phyloP scores from a whole-genome alignment of 2,888 invertebrate species.

The Liopterus haemorrhoidalis region DNA sequence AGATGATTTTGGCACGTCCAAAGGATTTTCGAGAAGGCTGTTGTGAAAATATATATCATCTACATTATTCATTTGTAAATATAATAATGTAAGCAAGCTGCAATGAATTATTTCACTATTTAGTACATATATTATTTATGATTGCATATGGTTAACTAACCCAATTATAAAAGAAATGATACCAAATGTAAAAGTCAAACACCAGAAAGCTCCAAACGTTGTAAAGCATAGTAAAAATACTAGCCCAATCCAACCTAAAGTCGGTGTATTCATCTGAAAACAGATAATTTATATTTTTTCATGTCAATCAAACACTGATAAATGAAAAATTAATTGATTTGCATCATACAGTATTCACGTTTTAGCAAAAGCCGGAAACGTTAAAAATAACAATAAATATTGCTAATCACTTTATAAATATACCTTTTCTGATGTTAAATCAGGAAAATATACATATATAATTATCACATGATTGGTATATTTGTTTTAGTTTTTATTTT shows the following conservation, averaged over 20 bases:
- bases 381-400: too few relatives aligned
- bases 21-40: slow-evolving; percentile 42
- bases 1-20: slow-evolving; percentile 40
- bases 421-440: slow-evolving; percentile 12
- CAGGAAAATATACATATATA: slow-evolving; percentile 6
- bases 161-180: slow-evolving; percentile 42
- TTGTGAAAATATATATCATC: slow-evolving; percentile 39
- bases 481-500: slow-evolving; percentile 14
- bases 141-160: slow-evolving; percentile 34
- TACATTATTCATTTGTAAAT: slow-evolving; percentile 43
- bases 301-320: background rate
- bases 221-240: slow-evolving; percentile 43
- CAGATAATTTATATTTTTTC: background rate
- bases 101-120: slow-evolving; percentile 26
- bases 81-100: slow-evolving; percentile 42
- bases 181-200: slow-evolving; percentile 39
- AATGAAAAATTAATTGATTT: background rate
- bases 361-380: too few relatives aligned
- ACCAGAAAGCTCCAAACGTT: slow-evolving; percentile 45
- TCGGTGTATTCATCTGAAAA: slow-evolving; percentile 20
- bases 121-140: slow-evolving; percentile 1
- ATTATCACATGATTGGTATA: slow-evolving; percentile 18
- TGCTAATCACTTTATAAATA: too few relatives aligned
- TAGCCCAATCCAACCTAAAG: slow-evolving; percentile 42
- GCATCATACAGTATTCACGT: too few relatives aligned